Percentiles rank a stretch among this genome's conserved stretches.
These are phyloP conservation scores for Antheraea yamamai DNA, from an alignment of 2,888 invertebrate species.

Conservation along the genomic window DNA sequence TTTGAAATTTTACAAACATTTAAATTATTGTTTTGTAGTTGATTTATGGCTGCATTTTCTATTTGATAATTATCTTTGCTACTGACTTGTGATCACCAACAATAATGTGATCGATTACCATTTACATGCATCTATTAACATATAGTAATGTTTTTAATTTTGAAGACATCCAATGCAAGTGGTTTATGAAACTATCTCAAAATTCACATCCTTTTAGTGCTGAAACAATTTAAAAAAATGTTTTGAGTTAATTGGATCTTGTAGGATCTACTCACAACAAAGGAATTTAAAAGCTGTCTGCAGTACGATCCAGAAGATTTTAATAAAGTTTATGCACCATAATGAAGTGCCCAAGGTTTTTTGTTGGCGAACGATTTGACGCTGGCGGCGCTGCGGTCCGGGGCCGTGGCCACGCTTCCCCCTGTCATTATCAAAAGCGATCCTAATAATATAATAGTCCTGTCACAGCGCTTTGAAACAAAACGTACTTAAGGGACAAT, in stretches of 20 bases:
- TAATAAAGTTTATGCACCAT: constrained; percentile 50
- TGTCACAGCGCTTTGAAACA: constrained; percentile 73
- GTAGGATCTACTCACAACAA: constrained; percentile 49
- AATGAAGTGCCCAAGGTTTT: constrained; percentile 76
- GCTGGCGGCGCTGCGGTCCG: constrained; percentile 13
- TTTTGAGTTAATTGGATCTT: constrained; percentile 57
- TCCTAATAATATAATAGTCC: constrained; percentile 81
- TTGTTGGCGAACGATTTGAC: constrained; percentile 41
- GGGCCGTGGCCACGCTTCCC: constrained; percentile 50
- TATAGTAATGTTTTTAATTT: neutral
- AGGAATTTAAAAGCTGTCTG: constrained; percentile 63
- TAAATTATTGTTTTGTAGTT: too few species aligned
- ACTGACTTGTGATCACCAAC: neutral
- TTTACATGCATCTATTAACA: neutral
- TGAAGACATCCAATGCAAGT: constrained; percentile 20
- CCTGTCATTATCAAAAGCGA: constrained; percentile 79
- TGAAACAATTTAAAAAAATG: constrained; percentile 43
- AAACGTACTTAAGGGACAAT: constrained; percentile 74
- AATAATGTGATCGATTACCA: neutral
- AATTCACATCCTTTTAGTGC: constrained; percentile 37
- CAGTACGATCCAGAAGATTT: constrained; percentile 43
- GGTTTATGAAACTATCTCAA: constrained; percentile 17
- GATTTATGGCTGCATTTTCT: too few species aligned
- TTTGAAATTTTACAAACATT: too few species aligned
- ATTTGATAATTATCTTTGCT: too few species aligned